These are phyloP conservation scores for Phlogophora meticulosa DNA, from an alignment of 2,888 invertebrate genomes.

Conservation along the genomic window DNA sequence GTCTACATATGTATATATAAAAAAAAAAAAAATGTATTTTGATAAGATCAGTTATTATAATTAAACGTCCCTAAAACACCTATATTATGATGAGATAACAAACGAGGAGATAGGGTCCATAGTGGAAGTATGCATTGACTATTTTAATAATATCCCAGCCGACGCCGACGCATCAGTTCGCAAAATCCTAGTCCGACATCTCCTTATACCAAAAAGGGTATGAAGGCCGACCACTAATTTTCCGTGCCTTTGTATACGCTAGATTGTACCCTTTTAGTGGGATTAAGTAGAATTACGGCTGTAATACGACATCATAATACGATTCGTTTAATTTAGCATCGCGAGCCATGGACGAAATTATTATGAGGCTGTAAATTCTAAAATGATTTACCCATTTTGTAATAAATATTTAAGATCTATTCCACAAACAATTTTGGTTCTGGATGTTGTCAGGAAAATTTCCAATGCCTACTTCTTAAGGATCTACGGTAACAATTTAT, in stretches of 20 bases:
- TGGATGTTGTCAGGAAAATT: neutral
- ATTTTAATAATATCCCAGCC: neutral
- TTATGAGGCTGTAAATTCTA: conserved; percentile 18
- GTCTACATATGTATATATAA: no score
- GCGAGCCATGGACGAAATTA: conserved; percentile 13
- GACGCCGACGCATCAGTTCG: neutral
- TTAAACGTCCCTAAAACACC: no score
- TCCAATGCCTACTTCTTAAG: no score
- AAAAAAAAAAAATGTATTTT: no score
- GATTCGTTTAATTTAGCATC: conserved; percentile 25
- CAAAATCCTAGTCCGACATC: conserved; percentile 4
- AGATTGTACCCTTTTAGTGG: conserved; percentile 45
- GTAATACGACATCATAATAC: conserved; percentile 41
- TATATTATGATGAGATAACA: no score
- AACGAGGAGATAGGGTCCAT: no score
- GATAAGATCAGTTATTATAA: no score
- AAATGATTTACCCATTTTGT: neutral
- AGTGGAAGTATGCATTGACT: neutral
- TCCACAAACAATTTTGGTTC: neutral
- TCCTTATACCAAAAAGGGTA: conserved; percentile 22
- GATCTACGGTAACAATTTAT: no score
- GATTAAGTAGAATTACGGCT: conserved; percentile 39
- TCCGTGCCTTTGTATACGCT: conserved; percentile 21
- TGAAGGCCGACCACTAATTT: conserved; percentile 34
- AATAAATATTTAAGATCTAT: conserved; percentile 10